Conservation (phyloP, 1,140 invertebrate species). For the Listronotus oregonensis region DNA sequence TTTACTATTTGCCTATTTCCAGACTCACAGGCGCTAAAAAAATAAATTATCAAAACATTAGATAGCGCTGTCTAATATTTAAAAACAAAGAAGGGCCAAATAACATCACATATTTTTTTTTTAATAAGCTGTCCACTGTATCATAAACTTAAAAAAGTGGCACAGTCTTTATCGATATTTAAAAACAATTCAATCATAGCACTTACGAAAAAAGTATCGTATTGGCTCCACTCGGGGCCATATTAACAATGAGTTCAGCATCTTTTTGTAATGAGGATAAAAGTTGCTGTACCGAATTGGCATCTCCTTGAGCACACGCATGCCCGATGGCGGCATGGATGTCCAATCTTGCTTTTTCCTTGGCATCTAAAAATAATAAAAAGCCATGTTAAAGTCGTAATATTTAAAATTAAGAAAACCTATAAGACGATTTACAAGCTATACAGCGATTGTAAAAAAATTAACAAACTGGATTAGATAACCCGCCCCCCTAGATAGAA, state of each 20-base stretch:
- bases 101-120: slow-evolving; percentile 3
- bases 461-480: no score
- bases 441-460: no score
- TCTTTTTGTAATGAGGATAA: slow-evolving; percentile 68
- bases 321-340: slow-evolving; percentile 75
- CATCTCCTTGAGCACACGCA: slow-evolving; percentile 72
- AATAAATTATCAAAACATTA: neutral
- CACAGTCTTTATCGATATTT: neutral
- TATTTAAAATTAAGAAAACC: no score
- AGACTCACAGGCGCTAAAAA: slow-evolving; percentile 75
- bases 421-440: no score
- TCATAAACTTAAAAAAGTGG: neutral
- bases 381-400: no score
- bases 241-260: slow-evolving; percentile 77
- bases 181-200: neutral
- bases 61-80: no score
- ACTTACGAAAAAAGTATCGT: slow-evolving; percentile 83
- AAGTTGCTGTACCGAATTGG: slow-evolving; percentile 64
- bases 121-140: slow-evolving; percentile 11
- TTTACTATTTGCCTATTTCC: slow-evolving; percentile 82
- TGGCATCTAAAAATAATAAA: slow-evolving; percentile 64
- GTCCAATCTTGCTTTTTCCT: slow-evolving; percentile 71
- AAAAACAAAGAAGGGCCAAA: neutral
- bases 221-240: slow-evolving; percentile 83
- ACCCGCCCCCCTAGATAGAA: no score